These are phyloP conservation scores for Plagodis pulveraria DNA, from an alignment of 2,888 invertebrate genomes.

Conservation along the genomic window DNA sequence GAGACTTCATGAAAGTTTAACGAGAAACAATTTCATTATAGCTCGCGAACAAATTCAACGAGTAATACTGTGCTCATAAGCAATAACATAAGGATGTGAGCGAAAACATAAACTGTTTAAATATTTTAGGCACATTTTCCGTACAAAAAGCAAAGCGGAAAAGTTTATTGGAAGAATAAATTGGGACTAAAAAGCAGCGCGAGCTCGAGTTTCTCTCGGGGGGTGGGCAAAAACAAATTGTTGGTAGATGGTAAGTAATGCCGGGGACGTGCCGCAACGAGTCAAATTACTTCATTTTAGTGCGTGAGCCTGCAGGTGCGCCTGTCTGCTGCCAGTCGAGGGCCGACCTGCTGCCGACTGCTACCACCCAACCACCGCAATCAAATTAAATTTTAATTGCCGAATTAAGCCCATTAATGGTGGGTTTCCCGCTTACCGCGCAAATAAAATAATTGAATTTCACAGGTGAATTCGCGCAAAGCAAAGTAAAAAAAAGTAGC, in stretches of 20 bases:
- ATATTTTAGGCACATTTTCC: conserved; percentile 73
- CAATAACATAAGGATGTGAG: conserved; percentile 62
- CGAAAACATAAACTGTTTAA: conserved; percentile 72
- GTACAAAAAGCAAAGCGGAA: conserved; percentile 70
- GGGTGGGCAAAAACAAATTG: conserved; percentile 76
- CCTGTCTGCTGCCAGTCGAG: conserved; percentile 32
- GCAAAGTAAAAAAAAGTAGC: conserved; percentile 21
- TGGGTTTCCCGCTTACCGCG: conserved; percentile 41
- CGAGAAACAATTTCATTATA: conserved; percentile 37
- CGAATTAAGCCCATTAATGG: conserved; percentile 56
- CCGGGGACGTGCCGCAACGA: conserved; percentile 70
- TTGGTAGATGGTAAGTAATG: conserved; percentile 79
- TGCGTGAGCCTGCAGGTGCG: conserved; percentile 59
- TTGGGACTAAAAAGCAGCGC: conserved; percentile 78
- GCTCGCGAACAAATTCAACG: conserved; percentile 34
- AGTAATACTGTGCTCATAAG: conserved; percentile 47
- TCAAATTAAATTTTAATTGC: conserved; percentile 65
- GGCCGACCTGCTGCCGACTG: conserved; percentile 20
- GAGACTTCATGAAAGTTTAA: conserved; percentile 34
- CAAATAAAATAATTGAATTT: conserved; percentile 48
- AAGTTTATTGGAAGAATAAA: conserved; percentile 79
- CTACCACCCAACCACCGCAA: conserved; percentile 43
- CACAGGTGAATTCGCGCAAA: conserved; percentile 26
- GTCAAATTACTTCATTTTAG: conserved; percentile 73
- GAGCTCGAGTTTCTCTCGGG: conserved; percentile 69